A percentile compares a stretch with the other conserved stretches of the same genome.
Conservation (phyloP, 2,113 vertebrate genomes). For the Corvus cornix region DNA sequence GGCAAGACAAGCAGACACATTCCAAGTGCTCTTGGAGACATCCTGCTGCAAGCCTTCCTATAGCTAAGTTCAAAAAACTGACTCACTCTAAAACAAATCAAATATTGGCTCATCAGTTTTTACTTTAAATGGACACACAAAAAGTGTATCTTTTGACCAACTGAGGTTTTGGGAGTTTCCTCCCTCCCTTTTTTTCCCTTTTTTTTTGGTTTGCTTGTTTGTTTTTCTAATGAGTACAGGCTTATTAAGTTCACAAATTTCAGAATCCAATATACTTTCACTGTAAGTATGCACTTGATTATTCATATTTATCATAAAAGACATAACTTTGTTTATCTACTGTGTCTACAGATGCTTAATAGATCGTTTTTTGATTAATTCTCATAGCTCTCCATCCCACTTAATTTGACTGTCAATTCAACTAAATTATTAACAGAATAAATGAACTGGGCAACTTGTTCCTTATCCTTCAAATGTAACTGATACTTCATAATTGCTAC, state of each 20-base stretch:
- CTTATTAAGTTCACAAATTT: neutral
- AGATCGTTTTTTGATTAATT: neutral
- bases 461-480: neutral
- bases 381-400: neutral
- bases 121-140: neutral
- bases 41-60: neutral
- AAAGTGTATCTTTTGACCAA: neutral
- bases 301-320: neutral
- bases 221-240: neutral
- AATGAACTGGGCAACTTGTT: neutral
- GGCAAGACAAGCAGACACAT: neutral
- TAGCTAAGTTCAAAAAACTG: neutral
- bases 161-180: neutral
- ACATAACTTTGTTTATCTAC: neutral
- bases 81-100: neutral
- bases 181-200: rapidly evolving
- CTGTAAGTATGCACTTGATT: neutral
- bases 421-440: neutral
- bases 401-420: neutral
- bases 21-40: neutral
- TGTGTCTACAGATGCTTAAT: neutral
- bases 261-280: neutral
- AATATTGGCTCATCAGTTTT: neutral
- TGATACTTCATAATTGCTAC: neutral
- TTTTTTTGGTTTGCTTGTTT: neutral